These are phyloP conservation scores for Mesoligia furuncula DNA, from an alignment of 2,888 invertebrate species.

Conservation along the genomic window DNA sequence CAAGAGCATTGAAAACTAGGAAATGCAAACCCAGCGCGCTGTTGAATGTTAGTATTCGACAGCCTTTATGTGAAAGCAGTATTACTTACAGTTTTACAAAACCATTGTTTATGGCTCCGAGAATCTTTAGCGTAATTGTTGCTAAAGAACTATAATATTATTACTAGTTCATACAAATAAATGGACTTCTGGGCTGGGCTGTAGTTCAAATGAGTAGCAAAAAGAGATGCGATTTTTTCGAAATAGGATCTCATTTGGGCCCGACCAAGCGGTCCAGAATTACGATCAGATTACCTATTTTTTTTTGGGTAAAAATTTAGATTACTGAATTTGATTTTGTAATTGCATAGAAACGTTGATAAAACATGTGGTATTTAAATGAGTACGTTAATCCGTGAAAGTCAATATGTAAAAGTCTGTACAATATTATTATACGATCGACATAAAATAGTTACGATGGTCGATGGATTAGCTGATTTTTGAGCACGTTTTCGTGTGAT, in stretches of 20 bases:
- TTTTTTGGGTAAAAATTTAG: not conserved
- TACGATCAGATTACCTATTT: no score
- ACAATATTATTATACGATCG: not conserved
- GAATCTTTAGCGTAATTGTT: not conserved
- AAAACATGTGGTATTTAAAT: not conserved
- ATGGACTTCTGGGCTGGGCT: not conserved
- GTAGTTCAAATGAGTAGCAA: not conserved
- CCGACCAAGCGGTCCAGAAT: not conserved
- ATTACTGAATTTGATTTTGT: not conserved
- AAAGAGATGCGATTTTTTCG: not conserved
- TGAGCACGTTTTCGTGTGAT: not conserved
- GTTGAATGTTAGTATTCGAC: not conserved
- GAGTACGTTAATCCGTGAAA: not conserved
- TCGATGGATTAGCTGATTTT: not conserved
- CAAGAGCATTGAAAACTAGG: constrained; percentile 5
- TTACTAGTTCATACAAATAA: not conserved
- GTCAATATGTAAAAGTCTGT: not conserved
- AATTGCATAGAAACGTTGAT: not conserved
- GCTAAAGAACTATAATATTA: not conserved
- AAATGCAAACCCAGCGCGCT: not conserved
- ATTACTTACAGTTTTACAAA: constrained; percentile 1
- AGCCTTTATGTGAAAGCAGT: not conserved
- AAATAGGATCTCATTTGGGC: not conserved
- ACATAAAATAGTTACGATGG: constrained; percentile 5
- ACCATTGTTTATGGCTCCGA: constrained; percentile 23